Base-by-base conservation (phyloP, 2,888 invertebrate genomes). In the Watsonalla binaria region DNA sequence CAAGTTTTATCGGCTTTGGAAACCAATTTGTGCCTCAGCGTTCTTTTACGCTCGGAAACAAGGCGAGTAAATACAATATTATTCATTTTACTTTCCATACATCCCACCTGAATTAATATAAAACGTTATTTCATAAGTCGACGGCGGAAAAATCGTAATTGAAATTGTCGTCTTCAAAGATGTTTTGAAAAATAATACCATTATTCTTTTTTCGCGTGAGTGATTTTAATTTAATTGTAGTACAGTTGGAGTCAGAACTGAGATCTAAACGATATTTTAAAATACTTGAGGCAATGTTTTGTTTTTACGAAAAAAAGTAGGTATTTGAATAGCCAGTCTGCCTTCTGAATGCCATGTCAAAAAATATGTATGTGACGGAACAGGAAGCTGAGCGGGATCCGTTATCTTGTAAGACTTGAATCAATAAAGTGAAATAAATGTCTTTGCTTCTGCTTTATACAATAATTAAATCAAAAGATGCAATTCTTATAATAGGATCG, bases 1-100 rank as follows among this genome's bases (percentile, higher is more conserved):
- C 15, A n/a, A 48, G 47, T 35, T 35, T 48, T 48, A 55, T 49
- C 45, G 50, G 50, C 47, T 55, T 52, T 34, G 35, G 11, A 55
- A 55, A 42, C 52, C 52, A 55, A 55, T 55, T 55, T 55, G 47
- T 46, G 50, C 52, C 47, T 46, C 45, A 52, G 39, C 50, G 53
- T 53, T 33, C 46, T 52, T 46, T 53, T 53, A 50, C 51, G 47
- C 51, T 52, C 37, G 50, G 9, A 52, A 52, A 46, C 47, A 55
- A 55, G 52, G 45, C 47, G 35, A 42, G 37, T 47, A 52, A 48
- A 9, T 46, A 42, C 51, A 52, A 48, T 49, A 45, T 42, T 42
- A 42, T 42, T 52, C 55, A 51, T 53, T 46, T 47, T 52, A 37
- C 35, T 47, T 51, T 50, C 13, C 46, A 49, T 49, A 37, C 37